Evolutionary conservation across 35 echinoderm and acorn worm species (phyloP).

Genomic region (Apostichopus japonicus): DNA sequence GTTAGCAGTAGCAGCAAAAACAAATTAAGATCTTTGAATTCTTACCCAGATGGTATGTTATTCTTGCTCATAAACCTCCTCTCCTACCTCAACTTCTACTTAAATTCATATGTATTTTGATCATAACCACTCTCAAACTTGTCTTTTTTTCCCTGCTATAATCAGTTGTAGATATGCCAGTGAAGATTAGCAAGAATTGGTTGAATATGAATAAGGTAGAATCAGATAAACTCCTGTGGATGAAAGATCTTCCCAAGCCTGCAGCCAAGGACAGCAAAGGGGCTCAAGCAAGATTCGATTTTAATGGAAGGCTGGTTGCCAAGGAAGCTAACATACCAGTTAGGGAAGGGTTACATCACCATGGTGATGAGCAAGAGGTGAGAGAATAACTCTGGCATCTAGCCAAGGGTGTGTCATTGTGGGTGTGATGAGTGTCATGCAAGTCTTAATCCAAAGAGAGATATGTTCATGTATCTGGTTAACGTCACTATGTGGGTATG

Average conservation of each 20-base stretch:
- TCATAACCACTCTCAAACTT: too few species aligned
- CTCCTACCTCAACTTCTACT: too few species aligned
- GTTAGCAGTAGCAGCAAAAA: too few species aligned
- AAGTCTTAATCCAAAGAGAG: too few species aligned
- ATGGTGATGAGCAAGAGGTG: constrained; percentile 98
- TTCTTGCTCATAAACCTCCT: too few species aligned
- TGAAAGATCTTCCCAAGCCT: constrained; percentile 94
- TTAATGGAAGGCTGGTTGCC: constrained; percentile 84
- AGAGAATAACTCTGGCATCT: background rate
- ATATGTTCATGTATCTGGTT: too few species aligned
- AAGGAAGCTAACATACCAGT: constrained; percentile 84
- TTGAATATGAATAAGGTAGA: constrained; percentile 90
- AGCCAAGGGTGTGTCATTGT: too few species aligned
- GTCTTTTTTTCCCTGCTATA: background rate
- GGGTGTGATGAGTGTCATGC: too few species aligned
- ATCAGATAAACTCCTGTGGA: constrained; percentile 89
- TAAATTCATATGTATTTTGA: too few species aligned
- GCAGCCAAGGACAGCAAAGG: constrained; percentile 75
- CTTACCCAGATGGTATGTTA: too few species aligned
- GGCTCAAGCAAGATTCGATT: constrained; percentile 91
- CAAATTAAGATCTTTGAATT: too few species aligned
- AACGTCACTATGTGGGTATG: too few species aligned
- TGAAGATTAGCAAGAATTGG: constrained; percentile 81
- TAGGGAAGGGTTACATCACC: constrained; percentile 90
- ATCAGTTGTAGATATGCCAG: constrained; percentile 18